Evolutionary conservation across 2,113 vertebrate genomes (phyloP).

Genomic region (Hippopotamus amphibius): DNA sequence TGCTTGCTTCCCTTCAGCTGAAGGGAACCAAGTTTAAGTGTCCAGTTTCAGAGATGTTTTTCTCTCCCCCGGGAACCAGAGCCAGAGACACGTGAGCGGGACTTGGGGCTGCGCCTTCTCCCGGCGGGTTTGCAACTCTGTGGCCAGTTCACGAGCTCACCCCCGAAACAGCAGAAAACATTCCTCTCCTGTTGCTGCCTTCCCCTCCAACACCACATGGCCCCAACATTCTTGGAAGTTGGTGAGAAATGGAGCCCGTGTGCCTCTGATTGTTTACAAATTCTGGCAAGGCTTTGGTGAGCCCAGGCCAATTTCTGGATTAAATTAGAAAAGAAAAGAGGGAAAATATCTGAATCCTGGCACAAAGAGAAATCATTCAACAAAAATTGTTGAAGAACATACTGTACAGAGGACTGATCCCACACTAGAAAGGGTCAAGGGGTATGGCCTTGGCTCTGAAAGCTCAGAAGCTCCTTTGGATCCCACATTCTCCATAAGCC

Average conservation of each 20-base stretch:
- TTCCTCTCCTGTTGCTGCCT: background rate
- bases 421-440: background rate
- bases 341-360: conserved; percentile 61
- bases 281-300: conserved; percentile 68
- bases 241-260: conserved; percentile 39
- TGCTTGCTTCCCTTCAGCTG: background rate
- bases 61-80: conserved; percentile 1
- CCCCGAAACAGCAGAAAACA: background rate
- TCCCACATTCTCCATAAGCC: background rate
- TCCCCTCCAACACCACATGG: background rate
- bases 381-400: conserved; percentile 46
- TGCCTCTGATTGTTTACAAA: conserved; percentile 72
- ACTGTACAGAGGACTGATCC: background rate
- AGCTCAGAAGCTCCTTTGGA: no score
- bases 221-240: conserved; percentile 55
- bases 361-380: conserved; percentile 69
- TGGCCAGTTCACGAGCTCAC: background rate
- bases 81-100: background rate
- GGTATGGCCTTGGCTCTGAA: background rate
- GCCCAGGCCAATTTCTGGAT: conserved; percentile 79
- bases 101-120: background rate
- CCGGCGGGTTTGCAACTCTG: background rate
- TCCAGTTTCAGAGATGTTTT: background rate
- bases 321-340: conserved; percentile 74
- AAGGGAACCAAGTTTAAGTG: no score